Conservation (phyloP, 2,797 vertebrate species). For the Echeneis naucrates region DNA sequence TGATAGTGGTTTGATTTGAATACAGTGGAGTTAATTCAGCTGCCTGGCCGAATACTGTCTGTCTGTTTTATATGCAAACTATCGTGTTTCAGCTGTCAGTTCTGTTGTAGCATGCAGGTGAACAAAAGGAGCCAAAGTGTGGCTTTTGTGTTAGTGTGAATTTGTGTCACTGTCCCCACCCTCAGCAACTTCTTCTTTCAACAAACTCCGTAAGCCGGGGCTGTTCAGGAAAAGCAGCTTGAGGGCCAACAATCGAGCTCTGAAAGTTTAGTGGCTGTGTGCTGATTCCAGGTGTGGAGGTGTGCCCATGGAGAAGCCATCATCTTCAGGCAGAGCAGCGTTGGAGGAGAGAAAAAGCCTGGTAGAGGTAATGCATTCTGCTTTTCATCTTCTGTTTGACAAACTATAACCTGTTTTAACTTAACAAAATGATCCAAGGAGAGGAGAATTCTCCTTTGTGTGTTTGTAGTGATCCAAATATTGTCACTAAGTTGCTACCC, state of each 20-base stretch:
- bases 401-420: neutral
- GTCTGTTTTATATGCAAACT: conserved; percentile 53
- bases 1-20: conserved; percentile 49
- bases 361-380: conserved; percentile 63
- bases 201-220: too few relatives aligned
- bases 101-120: neutral
- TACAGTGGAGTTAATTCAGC: neutral
- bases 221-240: neutral
- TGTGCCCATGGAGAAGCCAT: conserved; percentile 70
- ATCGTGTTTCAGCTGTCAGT: conserved; percentile 8
- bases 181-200: neutral
- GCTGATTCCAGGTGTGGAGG: conserved; percentile 50
- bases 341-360: conserved; percentile 61
- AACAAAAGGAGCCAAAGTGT: neutral
- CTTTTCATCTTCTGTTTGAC: too few relatives aligned
- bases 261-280: conserved; percentile 4
- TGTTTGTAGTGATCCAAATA: neutral
- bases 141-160: neutral
- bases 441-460: neutral
- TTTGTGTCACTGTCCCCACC: neutral
- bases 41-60: conserved; percentile 4
- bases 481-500: rapidly evolving
- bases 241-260: neutral
- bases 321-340: conserved; percentile 54
- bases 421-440: neutral